phyloP scores from a whole-genome alignment of 2,888 invertebrate genomes.

The Athalia rosae region DNA sequence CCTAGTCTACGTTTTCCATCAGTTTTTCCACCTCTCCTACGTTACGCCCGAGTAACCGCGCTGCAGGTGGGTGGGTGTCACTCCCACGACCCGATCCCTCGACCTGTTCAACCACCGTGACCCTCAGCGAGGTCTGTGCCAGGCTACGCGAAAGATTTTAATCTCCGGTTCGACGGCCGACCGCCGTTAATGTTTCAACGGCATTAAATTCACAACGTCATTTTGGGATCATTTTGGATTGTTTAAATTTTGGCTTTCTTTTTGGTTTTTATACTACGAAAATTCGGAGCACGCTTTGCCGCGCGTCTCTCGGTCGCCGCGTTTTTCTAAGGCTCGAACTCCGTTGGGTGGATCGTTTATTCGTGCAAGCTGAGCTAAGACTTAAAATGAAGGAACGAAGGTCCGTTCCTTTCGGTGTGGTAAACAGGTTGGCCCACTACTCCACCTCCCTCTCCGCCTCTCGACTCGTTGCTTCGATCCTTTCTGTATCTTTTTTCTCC shows the following conservation, averaged over 20 bases:
- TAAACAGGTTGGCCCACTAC: constrained; percentile 27
- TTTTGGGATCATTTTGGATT: no score
- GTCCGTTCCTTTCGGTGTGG: neutral
- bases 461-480: neutral
- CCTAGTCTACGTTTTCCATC: neutral
- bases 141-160: constrained; percentile 1
- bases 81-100: constrained; percentile 50
- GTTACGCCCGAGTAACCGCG: constrained; percentile 32
- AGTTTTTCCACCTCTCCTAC: neutral
- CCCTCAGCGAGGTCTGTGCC: constrained; percentile 43
- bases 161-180: neutral
- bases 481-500: neutral
- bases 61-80: constrained; percentile 47
- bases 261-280: no score
- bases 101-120: constrained; percentile 58
- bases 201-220: no score
- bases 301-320: neutral
- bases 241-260: no score
- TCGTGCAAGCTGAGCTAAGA: no score
- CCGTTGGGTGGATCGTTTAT: no score
- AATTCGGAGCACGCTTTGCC: no score
- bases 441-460: no score
- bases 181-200: no score
- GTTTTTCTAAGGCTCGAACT: neutral
- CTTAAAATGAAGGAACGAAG: no score